Base-by-base conservation (phyloP, 1,140 invertebrate genomes). In the Archivesica marissinica region DNA sequence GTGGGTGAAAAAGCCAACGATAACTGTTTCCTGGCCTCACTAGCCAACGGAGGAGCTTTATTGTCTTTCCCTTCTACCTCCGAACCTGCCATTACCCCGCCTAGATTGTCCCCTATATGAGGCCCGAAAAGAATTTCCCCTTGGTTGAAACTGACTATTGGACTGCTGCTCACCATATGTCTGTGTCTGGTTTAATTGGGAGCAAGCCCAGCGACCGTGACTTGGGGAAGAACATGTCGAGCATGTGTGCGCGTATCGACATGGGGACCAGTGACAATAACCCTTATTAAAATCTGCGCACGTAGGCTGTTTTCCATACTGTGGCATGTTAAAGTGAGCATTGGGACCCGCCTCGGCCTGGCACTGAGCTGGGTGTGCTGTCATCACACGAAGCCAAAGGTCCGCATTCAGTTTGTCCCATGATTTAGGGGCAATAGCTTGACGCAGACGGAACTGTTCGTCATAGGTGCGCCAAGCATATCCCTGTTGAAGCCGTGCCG, bases 391-490 rank as follows among this genome's bases (percentile, higher is more conserved):
- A 4, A 9, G 50, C 68, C 68, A 74, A 2, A 74, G 23, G 35
- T 74, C 38, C 23, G 47, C n/a, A n/a, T 74, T 74, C 7, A 74
- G 47, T 4, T 47, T 3, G 1, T 17, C 39, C 68, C 68, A 74
- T 15, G 2, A 20, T 38, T 33, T 20, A 52, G 3, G 30, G 50
- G 6, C 1, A 11, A 11, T 41, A 3, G 76, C 76, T 25, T 79
- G 76, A 3, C 59, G 52, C 2, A 79, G 76, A 1, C 56, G 1
- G 30, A 52, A 61, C 35, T 79, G 76, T 20, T 35, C 20, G 74
- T 76, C 74, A 76, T 76, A 76, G 1, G 50, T 38, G 4, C 20
- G 30, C 54, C 76, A 79, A n/a, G 76, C 76, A 38, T 20, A 41
- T n/a, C 50, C 50, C 1, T 59, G 56, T 30, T 59, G 56, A 9